Conservation (phyloP, 2,888 invertebrate genomes). For the Volucella inanis region DNA sequence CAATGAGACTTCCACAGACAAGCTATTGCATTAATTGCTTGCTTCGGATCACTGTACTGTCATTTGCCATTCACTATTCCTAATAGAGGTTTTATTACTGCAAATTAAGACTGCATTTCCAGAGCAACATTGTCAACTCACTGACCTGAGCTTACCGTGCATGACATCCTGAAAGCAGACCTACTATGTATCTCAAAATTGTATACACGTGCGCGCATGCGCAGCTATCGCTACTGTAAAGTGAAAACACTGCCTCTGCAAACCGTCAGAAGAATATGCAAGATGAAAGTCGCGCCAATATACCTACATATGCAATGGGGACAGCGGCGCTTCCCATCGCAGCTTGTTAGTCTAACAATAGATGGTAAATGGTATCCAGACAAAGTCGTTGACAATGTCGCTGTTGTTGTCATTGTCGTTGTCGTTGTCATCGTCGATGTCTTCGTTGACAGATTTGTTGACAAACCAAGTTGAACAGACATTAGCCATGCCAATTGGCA, state of each 20-base stretch:
- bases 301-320: constrained; percentile 41
- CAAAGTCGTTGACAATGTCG: constrained; percentile 17
- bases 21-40: constrained; percentile 55
- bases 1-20: constrained; percentile 39
- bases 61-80: constrained; percentile 37
- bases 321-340: constrained; percentile 41
- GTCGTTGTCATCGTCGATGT: constrained; percentile 46
- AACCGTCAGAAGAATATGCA: constrained; percentile 27
- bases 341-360: constrained; percentile 52
- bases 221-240: neutral
- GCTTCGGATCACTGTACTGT: constrained; percentile 44
- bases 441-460: constrained; percentile 64
- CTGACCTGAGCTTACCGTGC: constrained; percentile 56
- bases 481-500: constrained; percentile 69
- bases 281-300: constrained; percentile 40
- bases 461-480: constrained; percentile 51
- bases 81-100: constrained; percentile 57
- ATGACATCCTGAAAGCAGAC: constrained; percentile 18
- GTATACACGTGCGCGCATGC: constrained; percentile 46
- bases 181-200: constrained; percentile 17
- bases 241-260: constrained; percentile 2
- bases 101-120: constrained; percentile 66
- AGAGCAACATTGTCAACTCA: constrained; percentile 52
- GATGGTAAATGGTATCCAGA: constrained; percentile 49
- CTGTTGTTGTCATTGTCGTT: constrained; percentile 3